phyloP scores from a whole-genome alignment of 2,888 invertebrate genomes.

The Ochlodes sylvanus region DNA sequence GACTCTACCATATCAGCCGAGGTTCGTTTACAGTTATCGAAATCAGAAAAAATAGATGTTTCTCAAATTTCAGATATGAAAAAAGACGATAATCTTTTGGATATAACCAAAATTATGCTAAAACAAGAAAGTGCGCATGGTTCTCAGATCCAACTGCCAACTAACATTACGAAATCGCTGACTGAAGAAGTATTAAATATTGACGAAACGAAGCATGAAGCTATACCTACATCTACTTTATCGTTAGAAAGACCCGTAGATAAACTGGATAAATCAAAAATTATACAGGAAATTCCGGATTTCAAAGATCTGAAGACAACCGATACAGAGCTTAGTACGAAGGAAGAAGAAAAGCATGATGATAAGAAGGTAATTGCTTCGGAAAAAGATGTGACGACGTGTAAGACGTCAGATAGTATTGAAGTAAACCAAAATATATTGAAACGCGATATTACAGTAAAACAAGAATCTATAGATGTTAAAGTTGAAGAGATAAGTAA shows the following conservation, averaged over 20 bases:
- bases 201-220: background rate
- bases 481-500: background rate
- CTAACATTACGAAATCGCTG: background rate
- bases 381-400: background rate
- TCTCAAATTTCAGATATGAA: slow-evolving; percentile 1
- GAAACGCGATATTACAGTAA: background rate
- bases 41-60: slow-evolving; percentile 20
- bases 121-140: slow-evolving; percentile 29
- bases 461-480: background rate
- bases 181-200: background rate
- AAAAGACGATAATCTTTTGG: slow-evolving; percentile 36
- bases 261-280: background rate
- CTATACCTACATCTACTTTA: background rate
- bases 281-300: background rate
- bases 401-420: background rate
- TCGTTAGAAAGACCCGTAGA: background rate
- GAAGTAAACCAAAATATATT: background rate
- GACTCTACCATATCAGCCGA: slow-evolving; percentile 61
- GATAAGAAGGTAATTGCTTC: background rate
- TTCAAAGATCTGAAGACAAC: background rate
- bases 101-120: slow-evolving; percentile 39
- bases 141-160: slow-evolving; percentile 21
- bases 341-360: background rate
- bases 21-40: slow-evolving; percentile 56
- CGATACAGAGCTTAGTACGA: background rate